Conservation (phyloP, 2,797 vertebrate species). For the Nothura maculosa region DNA sequence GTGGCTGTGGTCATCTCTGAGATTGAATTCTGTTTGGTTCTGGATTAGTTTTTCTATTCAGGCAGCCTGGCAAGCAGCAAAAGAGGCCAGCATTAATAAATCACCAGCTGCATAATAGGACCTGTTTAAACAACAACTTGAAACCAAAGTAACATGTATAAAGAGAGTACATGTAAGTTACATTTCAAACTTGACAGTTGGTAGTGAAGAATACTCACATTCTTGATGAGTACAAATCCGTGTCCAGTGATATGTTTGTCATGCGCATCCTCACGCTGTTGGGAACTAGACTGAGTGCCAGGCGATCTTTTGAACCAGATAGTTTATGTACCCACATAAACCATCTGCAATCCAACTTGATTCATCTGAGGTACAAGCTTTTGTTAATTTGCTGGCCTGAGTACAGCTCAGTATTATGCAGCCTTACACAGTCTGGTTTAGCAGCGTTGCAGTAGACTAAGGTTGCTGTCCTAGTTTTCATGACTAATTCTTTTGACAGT, state of each 20-base stretch:
- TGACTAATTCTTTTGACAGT: not conserved
- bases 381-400: not conserved
- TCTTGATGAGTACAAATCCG: not conserved
- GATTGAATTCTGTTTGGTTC: not conserved
- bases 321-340: not conserved
- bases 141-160: not conserved
- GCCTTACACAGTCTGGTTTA: not conserved
- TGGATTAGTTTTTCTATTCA: not conserved
- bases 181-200: not conserved
- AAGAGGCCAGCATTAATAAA: not conserved
- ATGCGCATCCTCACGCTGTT: not conserved
- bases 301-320: not conserved
- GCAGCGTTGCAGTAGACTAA: not conserved
- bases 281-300: not conserved
- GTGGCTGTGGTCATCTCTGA: not conserved
- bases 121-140: not conserved
- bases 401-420: not conserved
- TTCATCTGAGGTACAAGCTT: not conserved
- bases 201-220: not conserved
- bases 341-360: not conserved
- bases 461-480: not conserved
- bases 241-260: not conserved
- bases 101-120: not conserved
- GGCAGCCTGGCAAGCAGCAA: not conserved
- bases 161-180: not conserved